Evolutionary conservation across 2,888 invertebrate genomes (phyloP), one percentile per base, ranked within the genome.

Genomic region (Spodoptera picta): DNA sequence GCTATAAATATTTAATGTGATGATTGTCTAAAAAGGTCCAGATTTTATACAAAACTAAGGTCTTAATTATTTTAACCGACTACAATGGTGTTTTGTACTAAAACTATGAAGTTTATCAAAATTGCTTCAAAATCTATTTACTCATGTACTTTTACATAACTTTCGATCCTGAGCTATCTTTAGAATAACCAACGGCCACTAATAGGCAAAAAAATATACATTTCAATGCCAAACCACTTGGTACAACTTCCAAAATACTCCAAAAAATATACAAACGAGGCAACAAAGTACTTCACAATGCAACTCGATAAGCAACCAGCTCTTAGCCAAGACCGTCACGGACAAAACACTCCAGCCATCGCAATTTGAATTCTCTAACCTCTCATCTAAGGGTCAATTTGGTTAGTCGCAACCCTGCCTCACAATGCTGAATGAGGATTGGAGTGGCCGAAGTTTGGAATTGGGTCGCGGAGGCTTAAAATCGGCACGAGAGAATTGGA

Each of bases 401-500:
- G 24, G 55, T 44, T 42, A 56, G 66, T 51, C 65, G 14, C 41
- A 24, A 43, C 67, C 58, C 65, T 84, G 83, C 77, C 86, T 86
- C 84, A 89, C 87, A 87, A 88, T 84, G 60, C 75, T 82, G 78
- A 86, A 87, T 83, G 86, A 87, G 83, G 79, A 87, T 84, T 85
- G 79, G 79, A 83, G 81, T 80, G 78, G 65, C 79, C 76, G 80
- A 85, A 88, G 73, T 88, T 88, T 83, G 67, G 85, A 91, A 89
- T 87, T 89, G 81, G 90, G 89, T 90, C 90, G 87, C 78, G 66
- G 74, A 72, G 74, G 79, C 66, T 74, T 79, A 83, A 80, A 84
- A 84, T 81, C 81, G 72, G 62, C 73, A 64, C 54, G 47, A 67
- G 51, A 56, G 67, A 51, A 69, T 63, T 65, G 36, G 41, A 73